phyloP scores from a whole-genome alignment of 1,140 invertebrate genomes.

The Sitobion miscanthi region DNA sequence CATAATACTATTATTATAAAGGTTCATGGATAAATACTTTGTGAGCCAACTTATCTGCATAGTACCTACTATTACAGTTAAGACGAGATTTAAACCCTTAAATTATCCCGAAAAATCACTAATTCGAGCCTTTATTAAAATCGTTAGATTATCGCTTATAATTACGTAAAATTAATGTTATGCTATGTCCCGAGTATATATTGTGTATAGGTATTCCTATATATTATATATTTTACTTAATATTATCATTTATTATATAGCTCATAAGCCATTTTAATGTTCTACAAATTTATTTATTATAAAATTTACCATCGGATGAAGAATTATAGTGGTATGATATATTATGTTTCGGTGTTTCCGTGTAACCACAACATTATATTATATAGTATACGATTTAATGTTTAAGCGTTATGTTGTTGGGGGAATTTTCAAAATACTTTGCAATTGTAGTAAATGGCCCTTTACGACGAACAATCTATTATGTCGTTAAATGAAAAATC shows the following conservation, averaged over 20 bases:
- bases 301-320: background rate
- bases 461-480: constrained; percentile 24
- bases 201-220: background rate
- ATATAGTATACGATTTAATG: background rate
- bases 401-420: background rate
- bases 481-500: constrained; percentile 23
- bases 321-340: background rate
- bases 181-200: background rate
- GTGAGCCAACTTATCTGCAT: background rate
- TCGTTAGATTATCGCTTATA: background rate
- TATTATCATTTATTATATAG: background rate
- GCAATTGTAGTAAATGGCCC: constrained; percentile 25
- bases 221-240: background rate
- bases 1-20: background rate
- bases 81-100: background rate
- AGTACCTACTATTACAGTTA: background rate
- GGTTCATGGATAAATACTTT: background rate
- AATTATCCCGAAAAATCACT: background rate
- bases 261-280: background rate
- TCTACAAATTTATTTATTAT: background rate
- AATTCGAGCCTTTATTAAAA: background rate
- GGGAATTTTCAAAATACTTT: background rate
- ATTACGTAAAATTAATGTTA: background rate
- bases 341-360: background rate
- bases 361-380: background rate